Conservation (phyloP, 2,888 invertebrate genomes). For the Pseudanteris insignis region DNA sequence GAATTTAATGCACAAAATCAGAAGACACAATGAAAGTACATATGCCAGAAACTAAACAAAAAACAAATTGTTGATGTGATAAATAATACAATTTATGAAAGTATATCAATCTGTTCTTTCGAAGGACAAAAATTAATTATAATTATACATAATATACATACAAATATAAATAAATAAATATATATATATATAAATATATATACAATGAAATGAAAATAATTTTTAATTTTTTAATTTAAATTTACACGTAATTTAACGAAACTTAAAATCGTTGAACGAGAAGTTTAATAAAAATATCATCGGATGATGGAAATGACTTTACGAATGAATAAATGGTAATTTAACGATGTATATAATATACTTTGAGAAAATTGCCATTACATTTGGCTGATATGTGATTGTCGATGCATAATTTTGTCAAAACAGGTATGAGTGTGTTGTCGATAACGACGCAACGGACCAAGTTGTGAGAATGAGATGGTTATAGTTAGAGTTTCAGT, state of each 20-base stretch:
- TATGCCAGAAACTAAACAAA: slow-evolving; percentile 40
- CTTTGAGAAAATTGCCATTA: too few relatives aligned
- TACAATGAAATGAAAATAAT: slow-evolving; percentile 13
- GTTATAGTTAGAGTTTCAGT: too few relatives aligned
- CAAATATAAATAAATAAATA: slow-evolving; percentile 20
- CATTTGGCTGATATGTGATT: too few relatives aligned
- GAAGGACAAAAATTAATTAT: slow-evolving; percentile 28
- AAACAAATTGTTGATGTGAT: slow-evolving; percentile 42
- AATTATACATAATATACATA: slow-evolving; percentile 37
- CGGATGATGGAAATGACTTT: too few relatives aligned
- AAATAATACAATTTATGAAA: slow-evolving; percentile 43
- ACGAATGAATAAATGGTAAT: too few relatives aligned
- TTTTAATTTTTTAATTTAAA: slow-evolving; percentile 36
- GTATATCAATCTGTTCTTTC: slow-evolving; percentile 36
- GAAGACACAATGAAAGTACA: slow-evolving; percentile 42
- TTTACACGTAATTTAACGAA: slow-evolving; percentile 20
- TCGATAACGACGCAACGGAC: slow-evolving; percentile 20
- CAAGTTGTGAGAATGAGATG: slow-evolving; percentile 18
- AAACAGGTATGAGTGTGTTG: slow-evolving; percentile 14
- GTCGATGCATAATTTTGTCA: slow-evolving; percentile 25
- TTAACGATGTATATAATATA: too few relatives aligned
- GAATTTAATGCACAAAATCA: slow-evolving; percentile 34
- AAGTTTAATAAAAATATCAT: too few relatives aligned
- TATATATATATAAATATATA: slow-evolving; percentile 32
- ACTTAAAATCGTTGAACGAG: slow-evolving; percentile 16